Conservation (phyloP, 2,888 invertebrate species). For the Coleophora flavipennella region DNA sequence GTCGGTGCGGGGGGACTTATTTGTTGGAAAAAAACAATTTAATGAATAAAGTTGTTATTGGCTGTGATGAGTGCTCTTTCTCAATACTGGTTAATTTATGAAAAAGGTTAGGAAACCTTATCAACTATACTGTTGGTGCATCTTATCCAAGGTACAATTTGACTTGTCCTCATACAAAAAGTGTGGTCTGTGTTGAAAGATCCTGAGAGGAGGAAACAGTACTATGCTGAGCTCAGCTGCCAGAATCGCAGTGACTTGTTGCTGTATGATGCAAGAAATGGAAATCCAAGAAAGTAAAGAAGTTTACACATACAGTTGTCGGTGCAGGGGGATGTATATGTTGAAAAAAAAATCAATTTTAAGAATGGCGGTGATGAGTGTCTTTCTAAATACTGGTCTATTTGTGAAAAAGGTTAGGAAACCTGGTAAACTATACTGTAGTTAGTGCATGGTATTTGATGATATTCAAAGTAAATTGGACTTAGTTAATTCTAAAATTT, state of each 20-base stretch:
- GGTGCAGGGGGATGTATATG: conserved; percentile 78
- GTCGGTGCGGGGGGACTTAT: conserved; percentile 80
- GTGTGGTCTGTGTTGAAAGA: conserved; percentile 82
- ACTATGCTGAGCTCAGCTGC: conserved; percentile 76
- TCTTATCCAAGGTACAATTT: too few species aligned
- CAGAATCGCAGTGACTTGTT: conserved; percentile 71
- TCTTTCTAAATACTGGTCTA: conserved; percentile 78
- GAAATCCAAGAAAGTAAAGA: conserved; percentile 38
- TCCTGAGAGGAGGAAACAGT: conserved; percentile 72
- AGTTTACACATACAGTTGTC: conserved; percentile 71
- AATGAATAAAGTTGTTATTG: conserved; percentile 54
- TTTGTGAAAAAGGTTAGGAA: conserved; percentile 19
- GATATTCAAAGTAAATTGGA: too few species aligned
- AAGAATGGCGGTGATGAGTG: conserved; percentile 78
- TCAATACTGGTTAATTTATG: conserved; percentile 70
- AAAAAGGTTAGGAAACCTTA: conserved; percentile 3
- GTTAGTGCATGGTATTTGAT: too few species aligned
- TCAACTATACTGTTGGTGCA: neutral
- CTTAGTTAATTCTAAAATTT: too few species aligned
- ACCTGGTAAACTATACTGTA: too few species aligned
- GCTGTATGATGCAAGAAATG: conserved; percentile 74
- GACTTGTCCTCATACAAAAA: conserved; percentile 70
- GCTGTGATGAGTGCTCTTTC: conserved; percentile 84
- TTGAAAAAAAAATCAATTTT: conserved; percentile 31
- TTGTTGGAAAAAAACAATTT: conserved; percentile 32